phyloP scores from a whole-genome alignment of 2,113 vertebrate genomes.

The Scomber scombrus region DNA sequence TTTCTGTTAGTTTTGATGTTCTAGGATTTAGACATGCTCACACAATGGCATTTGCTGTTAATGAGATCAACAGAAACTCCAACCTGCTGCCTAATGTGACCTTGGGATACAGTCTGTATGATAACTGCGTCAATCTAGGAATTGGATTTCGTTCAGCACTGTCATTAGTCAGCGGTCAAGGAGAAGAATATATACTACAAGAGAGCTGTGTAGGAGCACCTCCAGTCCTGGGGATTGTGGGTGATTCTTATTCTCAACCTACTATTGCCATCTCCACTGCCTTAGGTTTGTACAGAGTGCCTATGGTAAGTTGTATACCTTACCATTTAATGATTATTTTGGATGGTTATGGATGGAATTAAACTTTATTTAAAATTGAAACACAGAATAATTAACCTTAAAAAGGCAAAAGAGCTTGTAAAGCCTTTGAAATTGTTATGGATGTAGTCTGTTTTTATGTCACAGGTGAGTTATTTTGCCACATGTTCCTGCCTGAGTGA shows the following conservation, averaged over 20 bases:
- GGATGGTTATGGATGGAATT: no score
- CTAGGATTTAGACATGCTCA: conserved; percentile 69
- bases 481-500: conserved; percentile 57
- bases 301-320: conserved; percentile 66
- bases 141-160: conserved; percentile 70
- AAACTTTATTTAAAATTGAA: no score
- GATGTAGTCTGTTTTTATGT: no score
- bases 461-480: conserved; percentile 59
- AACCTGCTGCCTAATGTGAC: no score
- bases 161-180: conserved; percentile 65
- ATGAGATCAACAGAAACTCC: conserved; percentile 43
- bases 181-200: conserved; percentile 40
- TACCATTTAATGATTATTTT: no score
- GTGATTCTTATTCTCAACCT: conserved; percentile 73
- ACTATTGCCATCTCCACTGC: conserved; percentile 78
- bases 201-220: conserved; percentile 62
- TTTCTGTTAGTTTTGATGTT: conserved; percentile 61
- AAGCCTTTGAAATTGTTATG: no score
- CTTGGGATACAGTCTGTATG: conserved; percentile 48
- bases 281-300: conserved; percentile 73
- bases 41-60: conserved; percentile 80
- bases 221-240: conserved; percentile 76
- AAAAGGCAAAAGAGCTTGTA: no score
- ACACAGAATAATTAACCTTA: no score
- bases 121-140: conserved; percentile 74